Evolutionary conservation across 2,888 invertebrate genomes (phyloP).

Genomic region (Blomia tropicalis): DNA sequence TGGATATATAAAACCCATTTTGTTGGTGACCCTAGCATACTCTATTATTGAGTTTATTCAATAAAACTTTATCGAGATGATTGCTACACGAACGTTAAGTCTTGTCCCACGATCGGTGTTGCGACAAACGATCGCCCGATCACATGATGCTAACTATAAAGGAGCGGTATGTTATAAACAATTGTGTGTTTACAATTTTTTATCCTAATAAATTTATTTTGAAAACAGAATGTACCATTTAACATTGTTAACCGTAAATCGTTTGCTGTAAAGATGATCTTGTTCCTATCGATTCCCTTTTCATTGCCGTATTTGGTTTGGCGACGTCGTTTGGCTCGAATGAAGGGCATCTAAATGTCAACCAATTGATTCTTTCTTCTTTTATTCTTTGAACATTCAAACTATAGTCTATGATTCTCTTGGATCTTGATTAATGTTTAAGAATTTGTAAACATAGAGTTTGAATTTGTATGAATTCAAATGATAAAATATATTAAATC

Average conservation of each 20-base stretch:
- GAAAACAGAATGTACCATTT: constrained; percentile 17
- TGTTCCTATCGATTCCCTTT: constrained; percentile 15
- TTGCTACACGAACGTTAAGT: not conserved
- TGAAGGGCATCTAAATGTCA: constrained; percentile 10
- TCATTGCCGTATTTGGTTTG: constrained; percentile 15
- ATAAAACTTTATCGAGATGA: too few relatives aligned
- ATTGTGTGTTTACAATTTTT: not conserved
- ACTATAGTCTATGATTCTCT: too few relatives aligned
- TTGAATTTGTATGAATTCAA: too few relatives aligned
- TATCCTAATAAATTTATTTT: not conserved
- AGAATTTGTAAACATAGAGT: too few relatives aligned
- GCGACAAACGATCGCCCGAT: not conserved
- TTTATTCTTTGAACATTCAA: too few relatives aligned
- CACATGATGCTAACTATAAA: constrained; percentile 4
- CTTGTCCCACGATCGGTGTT: constrained; percentile 3
- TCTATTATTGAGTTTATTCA: too few relatives aligned
- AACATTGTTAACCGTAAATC: not conserved
- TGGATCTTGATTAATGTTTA: too few relatives aligned
- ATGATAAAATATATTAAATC: too few relatives aligned
- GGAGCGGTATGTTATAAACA: constrained; percentile 6
- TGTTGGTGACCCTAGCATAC: too few relatives aligned
- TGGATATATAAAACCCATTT: too few relatives aligned
- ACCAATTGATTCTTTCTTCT: not conserved
- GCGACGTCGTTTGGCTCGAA: constrained; percentile 16
- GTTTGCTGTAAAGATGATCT: constrained; percentile 18